Evolutionary conservation across 2,797 vertebrate species (phyloP).

Genomic region (Strix occidentalis): DNA sequence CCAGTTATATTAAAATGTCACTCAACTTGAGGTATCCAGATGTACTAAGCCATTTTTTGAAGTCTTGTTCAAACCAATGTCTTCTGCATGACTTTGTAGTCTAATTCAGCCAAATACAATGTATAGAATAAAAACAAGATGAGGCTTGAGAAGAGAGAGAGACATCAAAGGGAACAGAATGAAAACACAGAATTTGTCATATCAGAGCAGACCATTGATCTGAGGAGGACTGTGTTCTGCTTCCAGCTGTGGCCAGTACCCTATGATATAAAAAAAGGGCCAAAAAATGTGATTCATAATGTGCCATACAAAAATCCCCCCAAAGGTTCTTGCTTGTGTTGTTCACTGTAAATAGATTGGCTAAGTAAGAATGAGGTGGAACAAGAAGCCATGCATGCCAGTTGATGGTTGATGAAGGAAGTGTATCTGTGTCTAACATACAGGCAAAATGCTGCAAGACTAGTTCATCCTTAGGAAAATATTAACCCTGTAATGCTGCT

Average conservation of each 20-base stretch:
- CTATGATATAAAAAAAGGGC: conserved; percentile 12
- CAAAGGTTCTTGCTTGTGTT: background rate
- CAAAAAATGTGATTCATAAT: conserved; percentile 29
- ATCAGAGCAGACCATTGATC: conserved; percentile 51
- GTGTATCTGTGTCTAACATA: background rate
- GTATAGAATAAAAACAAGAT: conserved; percentile 68
- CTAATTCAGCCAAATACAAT: conserved; percentile 53
- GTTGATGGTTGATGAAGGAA: background rate
- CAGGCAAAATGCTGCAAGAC: background rate
- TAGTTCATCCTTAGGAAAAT: conserved; percentile 3
- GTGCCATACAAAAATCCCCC: background rate
- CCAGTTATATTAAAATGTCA: conserved; percentile 50
- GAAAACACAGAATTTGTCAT: conserved; percentile 61
- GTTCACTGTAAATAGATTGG: background rate
- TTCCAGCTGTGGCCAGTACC: conserved; percentile 55
- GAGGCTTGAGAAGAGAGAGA: conserved; percentile 41
- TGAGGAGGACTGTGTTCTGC: conserved; percentile 29
- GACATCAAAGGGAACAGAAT: conserved; percentile 60
- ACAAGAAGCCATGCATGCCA: background rate
- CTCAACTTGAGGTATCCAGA: conserved; percentile 51
- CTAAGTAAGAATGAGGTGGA: conserved; percentile 16
- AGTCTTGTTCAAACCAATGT: conserved; percentile 49
- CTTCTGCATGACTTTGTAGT: conserved; percentile 58
- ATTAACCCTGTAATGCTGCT: background rate
- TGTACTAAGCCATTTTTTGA: conserved; percentile 55